Evolutionary conservation across 37 sponge, comb jelly and placozoan species (phyloP), one percentile per base, ranked within the genome.

Genomic region (Hormiphora californensis): DNA sequence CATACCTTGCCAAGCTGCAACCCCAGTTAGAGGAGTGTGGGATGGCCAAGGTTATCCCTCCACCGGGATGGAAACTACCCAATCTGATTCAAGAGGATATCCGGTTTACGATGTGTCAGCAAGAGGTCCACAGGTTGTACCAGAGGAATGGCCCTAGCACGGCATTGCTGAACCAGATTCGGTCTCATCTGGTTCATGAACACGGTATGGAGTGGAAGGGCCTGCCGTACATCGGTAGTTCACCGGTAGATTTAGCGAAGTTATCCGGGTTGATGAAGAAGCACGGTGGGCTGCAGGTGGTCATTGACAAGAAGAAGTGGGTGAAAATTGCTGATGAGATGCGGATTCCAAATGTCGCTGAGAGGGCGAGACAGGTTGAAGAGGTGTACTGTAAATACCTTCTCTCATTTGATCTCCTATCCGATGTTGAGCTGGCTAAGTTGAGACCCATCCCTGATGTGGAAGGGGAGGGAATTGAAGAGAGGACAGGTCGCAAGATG

Each of bases 191-290:
- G 3, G 15, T 65, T 38, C 3, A 33, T 28, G 67, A 65, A 15
- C 67, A 33, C 7, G 67, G 67, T 32, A 36, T 65, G 11, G 67
- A 65, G 67, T 65, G 67, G 67, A 65, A 65, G 30, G 67, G 67
- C 15, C 37, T 65, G 36, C 67, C 67, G 8, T 38, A 65, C 32
- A 65, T 65, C 9, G 67, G 67, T 28, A 65, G 38, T 5, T 36
- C 28, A 39, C 3, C 35, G 11, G 67, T 65, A 5, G 67, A 65
- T 28, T 17, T 65, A 4, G 17, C 67, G 8, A 4, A 39, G 37
- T 65, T 65, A 36, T 65, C 67, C 8, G 32, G 67, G 67, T 19
- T 65, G 67, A 65, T 65, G 67, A 65, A 65, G 67, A 65, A 65
- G 35, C 9, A 65, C 28, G 67, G 67, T 31, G 67, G 67, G 7